Conservation (phyloP, 1,140 invertebrate species). For the Caenorhabditis tropicalis region DNA sequence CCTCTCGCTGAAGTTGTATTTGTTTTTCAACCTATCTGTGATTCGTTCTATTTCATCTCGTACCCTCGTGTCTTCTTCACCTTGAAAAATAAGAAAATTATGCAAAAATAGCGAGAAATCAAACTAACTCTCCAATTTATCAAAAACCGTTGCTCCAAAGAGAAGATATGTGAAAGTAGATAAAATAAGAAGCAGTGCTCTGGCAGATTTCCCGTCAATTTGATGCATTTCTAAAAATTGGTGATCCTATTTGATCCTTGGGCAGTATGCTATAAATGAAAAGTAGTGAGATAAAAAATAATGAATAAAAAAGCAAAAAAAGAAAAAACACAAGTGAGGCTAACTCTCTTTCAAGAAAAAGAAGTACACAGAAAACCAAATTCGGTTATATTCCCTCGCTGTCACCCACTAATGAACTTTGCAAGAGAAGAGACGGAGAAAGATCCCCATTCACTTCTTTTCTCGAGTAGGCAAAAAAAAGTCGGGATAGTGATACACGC, state of each 20-base stretch:
- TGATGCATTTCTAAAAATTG: not conserved
- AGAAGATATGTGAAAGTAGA: constrained; percentile 98
- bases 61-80: constrained; percentile 85
- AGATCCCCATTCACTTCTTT: not conserved
- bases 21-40: constrained; percentile 81
- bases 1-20: constrained; percentile 85
- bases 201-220: constrained; percentile 83
- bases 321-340: not conserved
- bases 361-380: not conserved
- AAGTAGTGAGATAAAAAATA: not conserved
- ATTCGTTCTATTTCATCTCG: constrained; percentile 74
- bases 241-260: not conserved
- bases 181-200: constrained; percentile 94
- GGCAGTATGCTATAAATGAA: not conserved
- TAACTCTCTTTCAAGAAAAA: not conserved
- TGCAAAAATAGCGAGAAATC: not conserved
- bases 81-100: not conserved
- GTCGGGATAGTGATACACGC: not conserved
- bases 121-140: constrained; percentile 85
- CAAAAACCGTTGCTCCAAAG: constrained; percentile 96
- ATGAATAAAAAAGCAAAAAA: not conserved
- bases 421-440: not conserved
- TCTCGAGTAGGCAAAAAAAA: not conserved
- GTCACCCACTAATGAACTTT: constrained; percentile 36
- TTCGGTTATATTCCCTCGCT: constrained; percentile 20